These are phyloP conservation scores for Tryphoninae sp. DNA, from an alignment of 2,888 invertebrate genomes.

Conservation along the genomic window DNA sequence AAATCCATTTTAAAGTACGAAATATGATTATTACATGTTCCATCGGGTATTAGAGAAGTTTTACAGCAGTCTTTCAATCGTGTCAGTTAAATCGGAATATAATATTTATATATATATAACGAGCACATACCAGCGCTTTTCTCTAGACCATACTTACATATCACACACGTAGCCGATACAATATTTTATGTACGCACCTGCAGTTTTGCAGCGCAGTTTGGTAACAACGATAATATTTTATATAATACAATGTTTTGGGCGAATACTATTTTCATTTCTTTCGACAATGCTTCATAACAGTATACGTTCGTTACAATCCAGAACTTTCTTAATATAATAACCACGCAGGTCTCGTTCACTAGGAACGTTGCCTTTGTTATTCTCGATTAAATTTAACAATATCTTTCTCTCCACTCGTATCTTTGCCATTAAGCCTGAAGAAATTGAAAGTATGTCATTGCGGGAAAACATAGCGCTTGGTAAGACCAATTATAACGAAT, in stretches of 20 bases:
- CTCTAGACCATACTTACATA: constrained; percentile 59
- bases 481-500: constrained; percentile 12
- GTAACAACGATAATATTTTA: constrained; percentile 64
- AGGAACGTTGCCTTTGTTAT: neutral
- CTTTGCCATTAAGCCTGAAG: constrained; percentile 22
- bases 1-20: constrained; percentile 45
- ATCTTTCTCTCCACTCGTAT: constrained; percentile 6
- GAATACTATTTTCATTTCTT: constrained; percentile 44
- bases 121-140: constrained; percentile 51
- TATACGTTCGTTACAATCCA: constrained; percentile 16
- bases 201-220: constrained; percentile 54
- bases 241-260: constrained; percentile 62
- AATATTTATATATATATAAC: constrained; percentile 38
- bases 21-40: constrained; percentile 61
- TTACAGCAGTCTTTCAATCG: constrained; percentile 65
- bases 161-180: constrained; percentile 58
- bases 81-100: constrained; percentile 59
- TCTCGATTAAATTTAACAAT: constrained; percentile 21
- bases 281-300: constrained; percentile 18
- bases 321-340: constrained; percentile 22
- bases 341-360: neutral
- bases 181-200: constrained; percentile 31
- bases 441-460: constrained; percentile 5
- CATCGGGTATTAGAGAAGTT: constrained; percentile 62
- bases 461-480: constrained; percentile 2